Percentiles rank a stretch among this genome's conserved stretches.
Conservation (phyloP, 2,888 invertebrate genomes). For the Volucella zonaria region DNA sequence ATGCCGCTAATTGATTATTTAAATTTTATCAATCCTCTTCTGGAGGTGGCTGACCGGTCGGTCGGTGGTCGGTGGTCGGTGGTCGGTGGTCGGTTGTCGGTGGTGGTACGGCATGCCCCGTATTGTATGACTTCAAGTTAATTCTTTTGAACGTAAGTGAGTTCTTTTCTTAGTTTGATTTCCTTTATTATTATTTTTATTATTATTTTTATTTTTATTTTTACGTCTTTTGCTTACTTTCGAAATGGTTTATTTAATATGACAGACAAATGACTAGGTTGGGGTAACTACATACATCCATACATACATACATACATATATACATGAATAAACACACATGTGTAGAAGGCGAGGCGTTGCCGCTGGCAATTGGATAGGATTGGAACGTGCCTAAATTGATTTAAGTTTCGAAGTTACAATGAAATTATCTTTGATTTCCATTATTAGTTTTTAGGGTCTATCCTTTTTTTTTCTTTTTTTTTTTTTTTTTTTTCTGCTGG, state of each 20-base stretch:
- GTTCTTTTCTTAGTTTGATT: conserved; percentile 27
- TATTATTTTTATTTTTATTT: conserved; percentile 3
- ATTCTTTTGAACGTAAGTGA: conserved; percentile 4
- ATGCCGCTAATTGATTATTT: conserved; percentile 56
- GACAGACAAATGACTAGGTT: conserved; percentile 1
- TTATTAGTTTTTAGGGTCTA: no score
- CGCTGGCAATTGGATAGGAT: background rate
- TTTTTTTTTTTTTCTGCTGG: no score
- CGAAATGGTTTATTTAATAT: conserved; percentile 37
- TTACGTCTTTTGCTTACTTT: background rate
- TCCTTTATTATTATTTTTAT: conserved; percentile 31
- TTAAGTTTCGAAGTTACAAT: no score
- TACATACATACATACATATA: no score
- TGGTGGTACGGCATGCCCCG: no score
- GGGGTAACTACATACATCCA: background rate
- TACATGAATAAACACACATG: no score
- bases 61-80: no score
- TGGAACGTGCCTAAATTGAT: background rate
- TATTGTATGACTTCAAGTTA: background rate
- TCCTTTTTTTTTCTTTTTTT: no score
- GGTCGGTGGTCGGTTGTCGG: no score
- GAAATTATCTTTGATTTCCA: no score
- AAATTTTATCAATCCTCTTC: conserved; percentile 36
- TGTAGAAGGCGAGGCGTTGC: background rate
- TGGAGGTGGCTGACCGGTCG: no score